Evolutionary conservation across 1,140 invertebrate genomes (phyloP).

Genomic region (Helicoverpa armigera): DNA sequence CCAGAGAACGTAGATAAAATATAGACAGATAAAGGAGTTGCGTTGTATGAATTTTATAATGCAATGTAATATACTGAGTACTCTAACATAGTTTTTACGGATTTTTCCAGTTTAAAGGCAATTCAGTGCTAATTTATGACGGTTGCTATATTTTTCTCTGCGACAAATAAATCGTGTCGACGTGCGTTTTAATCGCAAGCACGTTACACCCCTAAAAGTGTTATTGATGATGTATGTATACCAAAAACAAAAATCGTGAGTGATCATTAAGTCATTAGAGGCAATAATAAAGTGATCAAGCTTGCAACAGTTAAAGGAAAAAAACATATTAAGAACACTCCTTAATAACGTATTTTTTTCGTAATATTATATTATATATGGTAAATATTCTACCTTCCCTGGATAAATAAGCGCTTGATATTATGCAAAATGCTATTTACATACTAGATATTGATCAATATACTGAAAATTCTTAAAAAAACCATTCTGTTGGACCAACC

Average conservation of each 20-base stretch:
- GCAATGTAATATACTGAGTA: too few relatives aligned
- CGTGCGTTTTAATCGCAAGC: background rate
- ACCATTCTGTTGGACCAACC: too few relatives aligned
- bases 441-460: too few relatives aligned
- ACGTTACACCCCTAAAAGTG: background rate
- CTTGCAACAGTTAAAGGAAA: conserved; percentile 9
- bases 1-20: background rate
- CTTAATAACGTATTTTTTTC: conserved; percentile 10
- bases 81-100: too few relatives aligned
- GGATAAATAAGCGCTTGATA: too few relatives aligned
- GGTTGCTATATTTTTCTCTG: background rate
- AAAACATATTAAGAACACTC: conserved; percentile 15
- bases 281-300: conserved; percentile 28
- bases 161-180: background rate
- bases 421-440: too few relatives aligned
- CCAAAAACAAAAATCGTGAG: conserved; percentile 12
- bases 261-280: conserved; percentile 34
- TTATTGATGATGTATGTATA: conserved; percentile 31
- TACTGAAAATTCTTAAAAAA: too few relatives aligned
- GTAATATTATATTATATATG: background rate
- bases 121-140: too few relatives aligned
- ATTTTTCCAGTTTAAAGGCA: too few relatives aligned
- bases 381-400: too few relatives aligned
- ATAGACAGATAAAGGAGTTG: too few relatives aligned
- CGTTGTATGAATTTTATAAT: too few relatives aligned